These are phyloP conservation scores for Lepidostoma basale DNA, from an alignment of 1,140 invertebrate species.

Conservation along the genomic window DNA sequence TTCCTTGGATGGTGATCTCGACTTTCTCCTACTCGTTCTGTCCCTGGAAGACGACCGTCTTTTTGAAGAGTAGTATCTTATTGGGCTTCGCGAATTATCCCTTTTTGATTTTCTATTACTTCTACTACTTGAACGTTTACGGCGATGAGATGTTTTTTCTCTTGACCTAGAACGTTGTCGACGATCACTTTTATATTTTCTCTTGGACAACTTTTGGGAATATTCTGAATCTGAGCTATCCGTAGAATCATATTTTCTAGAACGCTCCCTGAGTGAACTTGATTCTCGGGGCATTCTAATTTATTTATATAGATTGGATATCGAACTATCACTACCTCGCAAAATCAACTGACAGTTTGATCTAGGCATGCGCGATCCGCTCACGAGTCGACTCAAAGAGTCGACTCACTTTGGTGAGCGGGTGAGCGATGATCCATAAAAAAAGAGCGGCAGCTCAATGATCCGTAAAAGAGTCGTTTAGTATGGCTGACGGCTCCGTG, in stretches of 20 bases:
- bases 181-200: slow-evolving; percentile 20
- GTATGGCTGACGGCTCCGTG: too few species aligned
- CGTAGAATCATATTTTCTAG: slow-evolving; percentile 20
- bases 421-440: too few species aligned
- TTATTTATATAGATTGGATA: too few species aligned
- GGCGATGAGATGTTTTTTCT: slow-evolving; percentile 21
- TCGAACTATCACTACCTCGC: too few species aligned
- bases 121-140: slow-evolving; percentile 18
- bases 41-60: slow-evolving; percentile 30
- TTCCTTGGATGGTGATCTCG: slow-evolving; percentile 25
- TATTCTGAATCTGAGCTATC: slow-evolving; percentile 32
- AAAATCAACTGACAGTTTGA: too few species aligned
- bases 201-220: slow-evolving; percentile 30
- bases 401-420: too few species aligned
- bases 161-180: slow-evolving; percentile 15
- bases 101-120: slow-evolving; percentile 28
- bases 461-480: too few species aligned
- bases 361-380: too few species aligned
- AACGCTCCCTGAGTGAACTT: slow-evolving; percentile 27
- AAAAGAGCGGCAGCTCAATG: too few species aligned
- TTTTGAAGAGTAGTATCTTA: slow-evolving; percentile 33
- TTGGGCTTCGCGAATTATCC: slow-evolving; percentile 25
- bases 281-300: slow-evolving; percentile 24
- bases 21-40: slow-evolving; percentile 26
- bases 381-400: too few species aligned